Evolutionary conservation across 2,888 invertebrate genomes (phyloP), one percentile per base, ranked within the genome.

Genomic region (Hanleya hanleyi): DNA sequence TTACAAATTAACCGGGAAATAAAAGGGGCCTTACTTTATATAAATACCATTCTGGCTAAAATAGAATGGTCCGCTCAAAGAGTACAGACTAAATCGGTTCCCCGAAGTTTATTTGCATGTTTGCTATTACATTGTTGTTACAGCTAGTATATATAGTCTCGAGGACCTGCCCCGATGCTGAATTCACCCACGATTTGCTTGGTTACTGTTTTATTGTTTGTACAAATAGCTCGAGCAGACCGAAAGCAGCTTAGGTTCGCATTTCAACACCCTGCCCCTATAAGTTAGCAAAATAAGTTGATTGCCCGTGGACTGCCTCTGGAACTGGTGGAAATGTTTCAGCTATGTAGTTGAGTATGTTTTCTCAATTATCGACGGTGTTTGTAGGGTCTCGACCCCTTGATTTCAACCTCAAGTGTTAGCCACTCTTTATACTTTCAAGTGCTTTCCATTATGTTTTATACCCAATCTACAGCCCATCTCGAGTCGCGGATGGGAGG

Each of bases 181-280:
- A 22, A 47, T n/a, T n/a, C n/a, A n/a, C n/a, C n/a, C n/a, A n/a
- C n/a, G n/a, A n/a, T n/a, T n/a, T n/a, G n/a, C n/a, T n/a, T n/a
- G n/a, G 2, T 57, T 57, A 9, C 57, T 57, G 32, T 57, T 57
- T 57, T 57, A 57, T 57, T 57, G 57, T 57, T 57, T 57, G 57
- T 57, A 1, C 5, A 57, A 57, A 57, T 57, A 57, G 57, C 29
- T 9, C 22, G 29, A 57, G 57, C 57, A 57, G 57, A 57, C 32
- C 26, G 29, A 57, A 57, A 29, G 57, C 57, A 15, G 57, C 32
- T 22, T 18, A 22, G 26, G 57, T 4, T 3, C 57, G 41, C n/a
- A n/a, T 57, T 18, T 57, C 57, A 57, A 57, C 57, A 57, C 26
- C 57, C 57, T 57, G 57, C 57, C 29, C 29, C 57, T 26, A 57